Conservation (phyloP, 2,113 vertebrate species). For the Psophia crepitans region DNA sequence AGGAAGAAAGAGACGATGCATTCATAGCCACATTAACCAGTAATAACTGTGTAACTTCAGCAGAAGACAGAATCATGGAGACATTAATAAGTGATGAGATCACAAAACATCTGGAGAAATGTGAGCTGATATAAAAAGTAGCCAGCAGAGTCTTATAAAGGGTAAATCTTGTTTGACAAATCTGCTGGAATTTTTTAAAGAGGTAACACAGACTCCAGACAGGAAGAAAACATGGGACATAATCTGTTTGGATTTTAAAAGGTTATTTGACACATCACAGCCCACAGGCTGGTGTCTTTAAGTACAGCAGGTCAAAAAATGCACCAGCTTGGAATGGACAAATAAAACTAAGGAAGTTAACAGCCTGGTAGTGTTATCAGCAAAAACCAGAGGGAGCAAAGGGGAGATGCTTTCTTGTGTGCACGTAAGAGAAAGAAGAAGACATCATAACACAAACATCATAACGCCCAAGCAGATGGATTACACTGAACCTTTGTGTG, state of each 20-base stretch:
- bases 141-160: slow-evolving; percentile 17
- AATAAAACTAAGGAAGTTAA: neutral
- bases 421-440: neutral
- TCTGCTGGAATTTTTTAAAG: slow-evolving; percentile 37
- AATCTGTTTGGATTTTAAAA: slow-evolving; percentile 37
- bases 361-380: neutral
- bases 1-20: neutral
- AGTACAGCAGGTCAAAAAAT: neutral
- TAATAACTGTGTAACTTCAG: slow-evolving; percentile 56
- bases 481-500: neutral
- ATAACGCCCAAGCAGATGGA: neutral
- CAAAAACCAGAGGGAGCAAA: neutral
- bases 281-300: neutral
- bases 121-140: slow-evolving; percentile 57
- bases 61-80: slow-evolving; percentile 44
- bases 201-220: slow-evolving; percentile 48
- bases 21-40: slow-evolving; percentile 28
- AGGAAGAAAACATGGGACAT: slow-evolving; percentile 41
- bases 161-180: slow-evolving; percentile 48
- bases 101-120: slow-evolving; percentile 60
- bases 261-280: slow-evolving; percentile 57
- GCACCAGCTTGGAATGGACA: neutral
- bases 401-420: neutral
- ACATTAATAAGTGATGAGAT: slow-evolving; percentile 52
- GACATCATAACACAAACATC: neutral